Conservation (phyloP, 2,797 vertebrate genomes). For the Sparus aurata region DNA sequence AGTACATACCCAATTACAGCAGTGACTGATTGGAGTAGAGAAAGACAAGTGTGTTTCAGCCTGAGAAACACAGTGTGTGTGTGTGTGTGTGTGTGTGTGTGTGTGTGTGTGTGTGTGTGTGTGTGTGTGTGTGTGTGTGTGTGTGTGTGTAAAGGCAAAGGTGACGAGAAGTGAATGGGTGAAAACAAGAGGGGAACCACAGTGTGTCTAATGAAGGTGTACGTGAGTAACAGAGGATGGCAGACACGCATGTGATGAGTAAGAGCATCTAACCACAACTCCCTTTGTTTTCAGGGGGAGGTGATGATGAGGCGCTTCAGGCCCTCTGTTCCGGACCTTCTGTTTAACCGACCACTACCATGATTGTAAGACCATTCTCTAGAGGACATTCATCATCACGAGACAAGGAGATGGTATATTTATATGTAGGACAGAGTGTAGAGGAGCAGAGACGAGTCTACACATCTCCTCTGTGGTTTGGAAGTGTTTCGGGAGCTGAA, state of each 20-base stretch:
- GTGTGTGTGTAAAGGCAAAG: slow-evolving; percentile 31
- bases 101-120: slow-evolving; percentile 1
- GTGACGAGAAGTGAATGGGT: slow-evolving; percentile 56
- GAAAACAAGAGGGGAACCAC: slow-evolving; percentile 57
- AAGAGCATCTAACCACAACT: slow-evolving; percentile 51
- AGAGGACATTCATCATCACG: slow-evolving; percentile 43
- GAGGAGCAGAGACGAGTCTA: neutral
- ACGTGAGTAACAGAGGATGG: slow-evolving; percentile 39
- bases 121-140: neutral
- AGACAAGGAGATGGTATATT: slow-evolving; percentile 15
- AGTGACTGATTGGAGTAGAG: slow-evolving; percentile 45
- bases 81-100: neutral
- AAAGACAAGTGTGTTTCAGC: slow-evolving; percentile 40
- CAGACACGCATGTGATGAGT: slow-evolving; percentile 48
- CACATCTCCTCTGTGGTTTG: neutral
- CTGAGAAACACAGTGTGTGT: slow-evolving; percentile 1
- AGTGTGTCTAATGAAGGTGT: slow-evolving; percentile 63
- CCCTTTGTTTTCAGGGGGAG: slow-evolving; percentile 65
- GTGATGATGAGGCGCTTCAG: slow-evolving; percentile 47
- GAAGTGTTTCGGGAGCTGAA: neutral
- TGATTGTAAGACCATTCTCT: slow-evolving; percentile 55
- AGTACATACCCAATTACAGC: slow-evolving; percentile 56
- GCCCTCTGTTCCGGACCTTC: slow-evolving; percentile 38
- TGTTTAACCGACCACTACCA: slow-evolving; percentile 43
- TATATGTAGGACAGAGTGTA: slow-evolving; percentile 7